Evolutionary conservation across 2,113 vertebrate genomes (phyloP).

Genomic region (Spizaetus ornatus): DNA sequence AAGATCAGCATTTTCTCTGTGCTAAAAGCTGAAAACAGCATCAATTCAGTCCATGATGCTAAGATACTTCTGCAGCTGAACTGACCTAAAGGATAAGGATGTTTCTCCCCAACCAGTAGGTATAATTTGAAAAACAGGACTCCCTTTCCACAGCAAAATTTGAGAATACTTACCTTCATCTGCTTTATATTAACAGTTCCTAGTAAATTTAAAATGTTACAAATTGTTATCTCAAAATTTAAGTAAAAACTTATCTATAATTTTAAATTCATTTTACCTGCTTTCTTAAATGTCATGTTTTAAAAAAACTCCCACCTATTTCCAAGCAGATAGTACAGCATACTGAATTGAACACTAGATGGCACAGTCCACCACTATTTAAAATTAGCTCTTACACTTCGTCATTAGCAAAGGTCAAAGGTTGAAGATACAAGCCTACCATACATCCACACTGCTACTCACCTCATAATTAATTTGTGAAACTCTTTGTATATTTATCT

Average conservation of each 20-base stretch:
- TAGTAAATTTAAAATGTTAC: neutral
- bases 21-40: neutral
- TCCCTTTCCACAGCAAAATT: neutral
- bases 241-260: neutral
- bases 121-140: neutral
- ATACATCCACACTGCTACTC: neutral
- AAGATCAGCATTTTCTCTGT: neutral
- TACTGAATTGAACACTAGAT: slow-evolving; percentile 1
- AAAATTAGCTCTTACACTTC: neutral
- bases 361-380: slow-evolving; percentile 14
- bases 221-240: neutral
- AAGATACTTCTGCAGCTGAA: neutral
- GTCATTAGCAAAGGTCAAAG: neutral
- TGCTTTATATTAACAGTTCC: neutral
- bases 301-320: neutral
- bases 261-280: neutral
- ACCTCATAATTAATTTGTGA: neutral
- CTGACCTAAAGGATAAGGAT: neutral
- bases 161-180: neutral
- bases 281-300: neutral
- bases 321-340: neutral
- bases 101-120: neutral
- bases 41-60: neutral
- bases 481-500: neutral
- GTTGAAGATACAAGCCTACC: neutral